Percentiles rank a stretch among this genome's conserved stretches.
These are phyloP conservation scores for Marcusenius ussheri DNA, from an alignment of 2,113 vertebrate species.

Conservation along the genomic window DNA sequence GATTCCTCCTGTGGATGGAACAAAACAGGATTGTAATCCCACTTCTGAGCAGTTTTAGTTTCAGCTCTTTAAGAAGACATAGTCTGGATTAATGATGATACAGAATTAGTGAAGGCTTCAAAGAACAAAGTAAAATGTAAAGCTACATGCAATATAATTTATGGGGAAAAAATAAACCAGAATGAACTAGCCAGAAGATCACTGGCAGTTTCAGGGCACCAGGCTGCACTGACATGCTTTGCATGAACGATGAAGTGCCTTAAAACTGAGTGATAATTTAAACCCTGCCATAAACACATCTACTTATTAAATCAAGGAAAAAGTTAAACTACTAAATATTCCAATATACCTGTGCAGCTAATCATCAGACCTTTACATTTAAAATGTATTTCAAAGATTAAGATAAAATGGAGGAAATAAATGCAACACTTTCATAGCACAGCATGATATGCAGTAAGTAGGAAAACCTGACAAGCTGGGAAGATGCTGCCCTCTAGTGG, in stretches of 20 bases:
- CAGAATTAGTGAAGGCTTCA: background rate
- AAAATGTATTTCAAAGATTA: background rate
- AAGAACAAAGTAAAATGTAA: background rate
- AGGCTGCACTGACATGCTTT: background rate
- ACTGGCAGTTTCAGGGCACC: background rate
- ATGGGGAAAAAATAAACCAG: background rate
- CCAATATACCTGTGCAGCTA: background rate
- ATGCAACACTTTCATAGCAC: background rate
- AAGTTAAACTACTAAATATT: background rate
- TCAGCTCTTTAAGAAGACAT: background rate
- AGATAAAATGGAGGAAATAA: background rate
- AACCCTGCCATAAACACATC: background rate
- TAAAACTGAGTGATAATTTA: background rate
- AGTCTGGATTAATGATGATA: background rate
- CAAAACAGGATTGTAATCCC: background rate
- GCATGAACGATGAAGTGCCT: background rate
- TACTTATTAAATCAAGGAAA: background rate
- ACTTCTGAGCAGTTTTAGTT: background rate
- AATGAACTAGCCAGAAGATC: background rate
- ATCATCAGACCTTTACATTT: background rate
- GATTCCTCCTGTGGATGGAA: constrained; percentile 50
- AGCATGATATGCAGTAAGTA: background rate
- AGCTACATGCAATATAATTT: background rate
- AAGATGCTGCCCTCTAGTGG: constrained; percentile 17
- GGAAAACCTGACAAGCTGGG: background rate